phyloP scores from a whole-genome alignment of 2,113 vertebrate genomes.

The Perca schrenkii region DNA sequence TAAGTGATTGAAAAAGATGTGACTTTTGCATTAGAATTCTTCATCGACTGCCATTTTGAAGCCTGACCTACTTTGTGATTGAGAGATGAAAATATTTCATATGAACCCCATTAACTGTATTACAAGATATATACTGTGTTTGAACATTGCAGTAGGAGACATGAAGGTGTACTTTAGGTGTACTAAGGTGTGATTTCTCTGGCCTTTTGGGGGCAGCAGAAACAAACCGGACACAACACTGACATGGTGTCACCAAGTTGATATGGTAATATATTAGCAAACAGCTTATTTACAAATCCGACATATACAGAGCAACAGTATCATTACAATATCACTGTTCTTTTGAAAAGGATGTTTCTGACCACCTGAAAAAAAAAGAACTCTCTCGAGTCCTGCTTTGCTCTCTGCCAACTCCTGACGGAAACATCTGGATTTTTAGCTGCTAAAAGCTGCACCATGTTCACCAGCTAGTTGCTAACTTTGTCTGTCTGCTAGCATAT shows the following conservation, averaged over 20 bases:
- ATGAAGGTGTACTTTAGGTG: background rate
- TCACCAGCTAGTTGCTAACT: background rate
- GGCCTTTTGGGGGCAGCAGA: background rate
- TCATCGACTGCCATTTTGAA: background rate
- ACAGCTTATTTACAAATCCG: background rate
- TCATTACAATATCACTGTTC: background rate
- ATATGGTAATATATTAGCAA: background rate
- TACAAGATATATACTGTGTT: background rate
- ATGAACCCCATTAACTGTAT: background rate
- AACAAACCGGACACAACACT: background rate
- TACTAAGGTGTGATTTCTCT: background rate
- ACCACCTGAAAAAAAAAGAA: background rate
- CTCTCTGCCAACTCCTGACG: background rate
- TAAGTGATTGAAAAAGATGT: background rate
- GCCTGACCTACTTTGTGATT: background rate
- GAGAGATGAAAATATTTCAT: background rate
- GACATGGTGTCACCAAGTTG: background rate
- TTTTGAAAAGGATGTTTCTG: background rate
- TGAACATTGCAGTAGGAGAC: background rate
- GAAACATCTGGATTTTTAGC: background rate
- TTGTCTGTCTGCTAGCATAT: background rate
- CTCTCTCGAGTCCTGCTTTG: background rate
- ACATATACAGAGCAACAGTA: background rate
- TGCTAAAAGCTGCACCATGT: background rate
- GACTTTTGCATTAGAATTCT: background rate